phyloP scores from a whole-genome alignment of 2,113 vertebrate species.

The Catharus bicknelli region DNA sequence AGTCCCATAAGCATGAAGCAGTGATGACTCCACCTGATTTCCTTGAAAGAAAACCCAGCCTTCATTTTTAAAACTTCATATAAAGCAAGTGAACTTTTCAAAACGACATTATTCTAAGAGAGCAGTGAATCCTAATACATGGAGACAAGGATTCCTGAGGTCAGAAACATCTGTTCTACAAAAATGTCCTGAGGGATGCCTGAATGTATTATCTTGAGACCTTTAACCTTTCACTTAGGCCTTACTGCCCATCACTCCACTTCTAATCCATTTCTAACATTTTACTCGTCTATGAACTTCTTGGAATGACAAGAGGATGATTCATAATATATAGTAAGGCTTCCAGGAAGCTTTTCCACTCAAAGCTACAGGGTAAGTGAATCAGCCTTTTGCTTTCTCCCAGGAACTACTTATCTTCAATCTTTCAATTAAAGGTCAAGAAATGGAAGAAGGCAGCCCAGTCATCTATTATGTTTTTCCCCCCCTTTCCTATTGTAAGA shows the following conservation, averaged over 20 bases:
- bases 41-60: slow-evolving; percentile 33
- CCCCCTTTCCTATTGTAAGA: slow-evolving; percentile 16
- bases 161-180: slow-evolving; percentile 68
- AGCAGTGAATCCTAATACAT: slow-evolving; percentile 60
- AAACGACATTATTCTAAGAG: slow-evolving; percentile 62
- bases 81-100: slow-evolving; percentile 57
- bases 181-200: slow-evolving; percentile 61
- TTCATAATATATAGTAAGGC: slow-evolving; percentile 72
- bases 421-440: slow-evolving; percentile 85
- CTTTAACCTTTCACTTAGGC: slow-evolving; percentile 67
- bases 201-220: slow-evolving; percentile 63
- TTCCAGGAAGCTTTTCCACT: slow-evolving; percentile 73
- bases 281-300: slow-evolving; percentile 75
- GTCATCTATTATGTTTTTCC: slow-evolving; percentile 46
- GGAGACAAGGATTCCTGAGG: slow-evolving; percentile 54
- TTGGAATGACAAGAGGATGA: slow-evolving; percentile 73
- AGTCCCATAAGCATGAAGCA: neutral
- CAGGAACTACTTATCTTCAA: slow-evolving; percentile 78
- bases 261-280: slow-evolving; percentile 74
- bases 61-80: slow-evolving; percentile 33
- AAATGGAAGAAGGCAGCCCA: slow-evolving; percentile 66
- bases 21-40: neutral
- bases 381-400: slow-evolving; percentile 76
- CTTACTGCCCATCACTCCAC: slow-evolving; percentile 48
- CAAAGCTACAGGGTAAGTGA: slow-evolving; percentile 74